phyloP scores from a whole-genome alignment of 37 sponge, comb jelly and placozoan species.

The Bolinopsis microptera region DNA sequence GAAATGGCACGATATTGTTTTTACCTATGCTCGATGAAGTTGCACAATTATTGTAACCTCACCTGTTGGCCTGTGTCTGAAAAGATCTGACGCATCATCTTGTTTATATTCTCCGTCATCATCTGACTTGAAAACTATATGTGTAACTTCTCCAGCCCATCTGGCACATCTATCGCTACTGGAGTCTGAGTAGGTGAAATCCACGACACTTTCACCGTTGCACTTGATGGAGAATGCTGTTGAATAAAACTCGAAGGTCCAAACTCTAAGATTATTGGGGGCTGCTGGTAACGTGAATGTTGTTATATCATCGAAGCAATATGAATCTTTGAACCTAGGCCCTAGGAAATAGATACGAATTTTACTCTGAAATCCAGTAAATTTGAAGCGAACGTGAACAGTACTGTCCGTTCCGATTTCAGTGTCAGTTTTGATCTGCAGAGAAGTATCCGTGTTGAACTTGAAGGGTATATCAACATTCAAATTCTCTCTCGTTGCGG shows the following conservation, averaged over 20 bases:
- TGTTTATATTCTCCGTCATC: background rate
- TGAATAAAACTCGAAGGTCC: background rate
- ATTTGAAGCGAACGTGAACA: background rate
- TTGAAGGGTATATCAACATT: background rate
- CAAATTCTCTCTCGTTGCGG: background rate
- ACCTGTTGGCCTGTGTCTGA: background rate
- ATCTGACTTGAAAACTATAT: background rate
- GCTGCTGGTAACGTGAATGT: background rate
- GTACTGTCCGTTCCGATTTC: background rate
- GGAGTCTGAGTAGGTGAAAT: background rate
- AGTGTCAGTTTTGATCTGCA: background rate
- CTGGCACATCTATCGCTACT: background rate
- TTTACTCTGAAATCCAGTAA: background rate
- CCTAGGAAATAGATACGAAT: background rate
- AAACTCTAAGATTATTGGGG: background rate
- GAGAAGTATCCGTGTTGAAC: background rate
- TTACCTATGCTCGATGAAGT: too few relatives aligned
- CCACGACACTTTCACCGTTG: background rate
- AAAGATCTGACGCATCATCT: background rate
- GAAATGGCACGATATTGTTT: too few relatives aligned
- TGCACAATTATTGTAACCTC: too few relatives aligned
- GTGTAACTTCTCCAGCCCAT: background rate
- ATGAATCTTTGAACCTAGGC: background rate
- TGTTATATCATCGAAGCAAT: background rate
- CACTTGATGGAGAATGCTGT: background rate